Base-by-base conservation (phyloP, 1,140 invertebrate species). In the Phymorhynchus buccinoides region DNA sequence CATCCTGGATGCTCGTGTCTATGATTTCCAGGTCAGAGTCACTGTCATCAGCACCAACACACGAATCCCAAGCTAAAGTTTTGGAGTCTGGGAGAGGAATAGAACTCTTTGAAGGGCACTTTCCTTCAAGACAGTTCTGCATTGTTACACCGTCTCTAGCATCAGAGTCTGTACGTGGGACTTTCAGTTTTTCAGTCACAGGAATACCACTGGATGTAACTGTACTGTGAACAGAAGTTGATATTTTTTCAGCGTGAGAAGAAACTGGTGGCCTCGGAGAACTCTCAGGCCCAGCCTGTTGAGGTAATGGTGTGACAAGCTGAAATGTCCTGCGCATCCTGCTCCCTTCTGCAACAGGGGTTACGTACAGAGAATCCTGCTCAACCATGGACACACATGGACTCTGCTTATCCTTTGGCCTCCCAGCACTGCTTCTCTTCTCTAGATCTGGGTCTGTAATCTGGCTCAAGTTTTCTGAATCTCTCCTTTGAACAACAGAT, bases 341-440 rank as follows among this genome's bases (percentile, higher is more conserved):
- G 30, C 56, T 37, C 52, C 68, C 39, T 37, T 79, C 62, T 35
- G 68, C 75, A 68, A 30, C 37, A 16, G 84, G 84, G 35, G 48
- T 85, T 18, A 85, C 39, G 42, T 78, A 85, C 84, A 85, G 52
- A 77, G 84, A 85, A 68, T 85, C 84, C 48, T 85, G 71, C 44
- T 79, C 84, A 22, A 85, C 77, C 1, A 85, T 77, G 4, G 42
- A 83, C 9, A 66, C 18, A 9, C 73, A 41, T 4, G 73, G 73
- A 41, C 37, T 75, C 73, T 41, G 35, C 35, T 32, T 32, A 12
- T 32, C 27, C 37, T 75, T 37, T 37, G 18, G 18, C 32, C 27
- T 41, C 73, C 14, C 27, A 41, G 9, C 30, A n/a, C 37, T 75
- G 68, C 16, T 37, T 41, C 9, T 16, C 37, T 37, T 41, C 35